Base-by-base conservation (phyloP, 2,888 invertebrate species). In the Macrophya annulata region DNA sequence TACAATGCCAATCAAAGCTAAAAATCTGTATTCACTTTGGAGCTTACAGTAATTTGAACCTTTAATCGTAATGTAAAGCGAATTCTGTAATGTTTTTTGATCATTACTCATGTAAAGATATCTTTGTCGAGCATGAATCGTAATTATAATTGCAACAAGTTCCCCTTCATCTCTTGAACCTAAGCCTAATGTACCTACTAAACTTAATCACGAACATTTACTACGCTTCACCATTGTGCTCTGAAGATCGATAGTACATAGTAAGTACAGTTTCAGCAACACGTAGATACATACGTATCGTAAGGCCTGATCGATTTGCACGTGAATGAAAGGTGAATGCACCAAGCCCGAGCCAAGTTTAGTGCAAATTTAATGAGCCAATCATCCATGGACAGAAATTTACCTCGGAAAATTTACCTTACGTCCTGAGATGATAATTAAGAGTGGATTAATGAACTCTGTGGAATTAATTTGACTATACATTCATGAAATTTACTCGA, bases 301-400 rank as follows among this genome's bases (percentile, higher is more conserved):
- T 21, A 59, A 71, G 68, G 21, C 31, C 71, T 48, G 68, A 83
- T 83, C 83, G 68, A 83, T 83, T 83, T 51, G 62, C 71, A 21
- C 25, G 48, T 51, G 83, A 83, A 83, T 68, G 68, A 71, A 83
- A 71, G 83, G 83, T 83, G 48, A 83, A 83, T 71, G 83, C 51
- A 83, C 83, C 51, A 43, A 62, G 62, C 21, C 40, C 21, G 6
- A 62, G 62, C 59, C 37, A 25, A 31, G 15, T 81, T 21, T 40
- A 25, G 21, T 81, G 43, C 43, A 62, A 62, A 40, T 81, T 43
- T 62, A 81, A 43, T 37, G 59, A 62, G 43, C n/a, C 81, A 81
- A 81, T 81, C 81, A 40, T 59, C 62, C 59, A 81, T 51, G 25
- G 25, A 3, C 15, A 40, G 62, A 45, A 55, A 15, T 55, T 40